A percentile compares a stretch with the other conserved stretches of the same genome.
Conservation (phyloP, 2,888 invertebrate species). For the Kryphioiulus occultus region DNA sequence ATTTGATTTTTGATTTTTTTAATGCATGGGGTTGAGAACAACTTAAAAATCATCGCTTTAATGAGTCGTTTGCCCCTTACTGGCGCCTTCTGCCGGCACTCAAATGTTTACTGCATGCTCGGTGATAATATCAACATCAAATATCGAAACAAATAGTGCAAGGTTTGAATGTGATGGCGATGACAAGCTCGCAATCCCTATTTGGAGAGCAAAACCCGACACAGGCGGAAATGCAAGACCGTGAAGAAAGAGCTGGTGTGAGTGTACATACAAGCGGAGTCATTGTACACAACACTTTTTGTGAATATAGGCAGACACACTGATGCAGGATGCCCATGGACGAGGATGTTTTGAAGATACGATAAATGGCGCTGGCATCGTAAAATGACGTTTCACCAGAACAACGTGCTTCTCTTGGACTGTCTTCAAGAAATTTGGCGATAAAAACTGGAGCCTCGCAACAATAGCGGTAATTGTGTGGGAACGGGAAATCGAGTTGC, state of each 20-base stretch:
- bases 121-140: background rate
- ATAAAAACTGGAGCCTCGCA: background rate
- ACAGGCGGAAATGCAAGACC: background rate
- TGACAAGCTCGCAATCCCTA: constrained; percentile 5
- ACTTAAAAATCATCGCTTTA: no score
- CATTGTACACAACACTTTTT: constrained; percentile 5
- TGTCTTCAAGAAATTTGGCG: background rate
- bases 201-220: background rate
- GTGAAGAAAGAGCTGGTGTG: background rate
- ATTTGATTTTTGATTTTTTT: no score
- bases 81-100: background rate
- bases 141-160: background rate
- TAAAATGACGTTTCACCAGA: background rate
- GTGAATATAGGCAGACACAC: background rate
- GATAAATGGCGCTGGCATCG: background rate
- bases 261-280: background rate
- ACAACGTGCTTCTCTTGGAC: background rate
- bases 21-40: no score
- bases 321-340: background rate
- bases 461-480: background rate
- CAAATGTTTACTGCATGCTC: background rate
- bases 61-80: background rate
- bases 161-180: background rate
- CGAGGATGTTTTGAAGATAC: background rate
- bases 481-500: background rate